A percentile compares a stretch with the other conserved stretches of the same genome.
Conservation (phyloP, 2,888 invertebrate species). For the Automeris io region DNA sequence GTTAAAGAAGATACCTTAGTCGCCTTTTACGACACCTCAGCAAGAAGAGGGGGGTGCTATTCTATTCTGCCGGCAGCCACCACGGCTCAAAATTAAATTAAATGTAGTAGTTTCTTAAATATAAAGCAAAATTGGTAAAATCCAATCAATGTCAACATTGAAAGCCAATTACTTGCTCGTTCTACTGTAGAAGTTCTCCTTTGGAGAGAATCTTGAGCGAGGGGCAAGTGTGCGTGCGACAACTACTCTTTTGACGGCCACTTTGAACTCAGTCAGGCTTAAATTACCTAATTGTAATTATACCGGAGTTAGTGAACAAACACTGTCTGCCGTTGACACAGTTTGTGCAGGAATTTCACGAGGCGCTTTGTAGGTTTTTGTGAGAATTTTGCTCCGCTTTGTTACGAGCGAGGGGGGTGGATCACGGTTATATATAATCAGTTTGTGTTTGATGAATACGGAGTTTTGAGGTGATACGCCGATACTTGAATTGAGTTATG, state of each 20-base stretch:
- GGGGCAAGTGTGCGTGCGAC: conserved; percentile 22
- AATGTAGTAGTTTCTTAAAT: too few species aligned
- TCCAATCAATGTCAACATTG: not conserved
- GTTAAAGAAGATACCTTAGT: too few species aligned
- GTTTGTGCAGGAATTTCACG: conserved; percentile 15
- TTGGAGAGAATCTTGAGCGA: not conserved
- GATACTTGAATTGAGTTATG: too few species aligned
- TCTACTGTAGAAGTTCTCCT: not conserved
- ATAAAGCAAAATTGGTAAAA: too few species aligned
- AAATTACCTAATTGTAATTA: conserved; percentile 43
- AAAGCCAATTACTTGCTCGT: not conserved
- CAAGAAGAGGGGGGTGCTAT: too few species aligned
- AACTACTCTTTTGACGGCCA: conserved; percentile 22
- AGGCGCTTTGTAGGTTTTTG: conserved; percentile 12
- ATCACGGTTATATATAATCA: too few species aligned
- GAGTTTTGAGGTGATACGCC: too few species aligned
- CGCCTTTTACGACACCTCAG: too few species aligned
- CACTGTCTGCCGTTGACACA: conserved; percentile 17
- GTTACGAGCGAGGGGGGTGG: too few species aligned
- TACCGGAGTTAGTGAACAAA: conserved; percentile 16
- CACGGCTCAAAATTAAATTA: too few species aligned
- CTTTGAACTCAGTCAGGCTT: conserved; percentile 20
- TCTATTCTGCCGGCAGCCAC: too few species aligned
- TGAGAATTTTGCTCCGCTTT: not conserved
- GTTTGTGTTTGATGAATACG: too few species aligned